Percentiles rank a stretch among this genome's conserved stretches.
Conservation (phyloP, 2,797 vertebrate genomes). For the Lemur catta region DNA sequence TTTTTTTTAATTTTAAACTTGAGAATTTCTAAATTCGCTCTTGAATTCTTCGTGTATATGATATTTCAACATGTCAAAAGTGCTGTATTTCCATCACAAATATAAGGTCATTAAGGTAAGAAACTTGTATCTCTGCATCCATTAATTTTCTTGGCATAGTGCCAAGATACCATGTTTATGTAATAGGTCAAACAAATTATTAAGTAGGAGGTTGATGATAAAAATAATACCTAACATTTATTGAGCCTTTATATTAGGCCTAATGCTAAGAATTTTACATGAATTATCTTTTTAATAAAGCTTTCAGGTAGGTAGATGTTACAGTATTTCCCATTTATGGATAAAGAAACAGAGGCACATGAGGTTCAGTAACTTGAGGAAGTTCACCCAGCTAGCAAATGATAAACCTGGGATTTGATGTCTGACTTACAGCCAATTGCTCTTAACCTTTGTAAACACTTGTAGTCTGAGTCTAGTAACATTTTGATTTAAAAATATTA, state of each 20-base stretch:
- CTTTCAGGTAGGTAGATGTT: not conserved
- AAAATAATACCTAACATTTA: not conserved
- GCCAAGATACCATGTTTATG: not conserved
- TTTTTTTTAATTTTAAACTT: not conserved
- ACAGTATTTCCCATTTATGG: not conserved
- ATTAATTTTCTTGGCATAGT: not conserved
- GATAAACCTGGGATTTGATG: not conserved
- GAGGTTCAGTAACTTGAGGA: not conserved
- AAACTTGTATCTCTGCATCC: not conserved
- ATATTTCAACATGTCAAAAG: not conserved
- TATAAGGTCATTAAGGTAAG: not conserved
- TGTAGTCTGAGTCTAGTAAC: not conserved
- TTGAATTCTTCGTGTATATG: not conserved
- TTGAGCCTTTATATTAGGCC: not conserved
- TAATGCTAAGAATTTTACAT: not conserved
- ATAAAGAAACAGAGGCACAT: not conserved
- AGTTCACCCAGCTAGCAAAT: not conserved
- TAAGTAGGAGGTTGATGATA: not conserved
- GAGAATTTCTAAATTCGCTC: slow-evolving; percentile 3
- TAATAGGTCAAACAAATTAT: not conserved
- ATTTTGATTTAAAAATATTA: not conserved
- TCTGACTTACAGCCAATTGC: not conserved
- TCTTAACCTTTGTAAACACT: slow-evolving; percentile 5
- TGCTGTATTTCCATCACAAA: not conserved
- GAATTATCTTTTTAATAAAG: not conserved